Evolutionary conservation across 2,888 invertebrate genomes (phyloP).

Genomic region (Cremastinae sp.): DNA sequence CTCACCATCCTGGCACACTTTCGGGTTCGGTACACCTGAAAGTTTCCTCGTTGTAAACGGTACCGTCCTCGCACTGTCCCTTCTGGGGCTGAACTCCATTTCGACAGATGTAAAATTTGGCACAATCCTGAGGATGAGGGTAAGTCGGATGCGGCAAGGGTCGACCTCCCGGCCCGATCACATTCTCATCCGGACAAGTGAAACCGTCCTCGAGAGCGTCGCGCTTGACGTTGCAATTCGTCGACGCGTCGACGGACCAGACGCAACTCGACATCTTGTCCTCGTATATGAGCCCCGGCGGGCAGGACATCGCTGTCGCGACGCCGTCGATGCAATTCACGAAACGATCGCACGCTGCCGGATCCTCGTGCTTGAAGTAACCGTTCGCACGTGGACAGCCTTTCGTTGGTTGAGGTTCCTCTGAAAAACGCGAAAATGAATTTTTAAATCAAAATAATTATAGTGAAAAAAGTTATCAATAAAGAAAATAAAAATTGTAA

Average conservation of each 20-base stretch:
- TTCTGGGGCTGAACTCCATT: constrained; percentile 89
- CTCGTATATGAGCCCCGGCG: constrained; percentile 89
- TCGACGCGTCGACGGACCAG: constrained; percentile 85
- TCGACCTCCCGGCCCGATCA: constrained; percentile 85
- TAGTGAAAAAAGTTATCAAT: background rate
- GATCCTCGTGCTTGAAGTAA: constrained; percentile 88
- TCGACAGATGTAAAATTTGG: constrained; percentile 91
- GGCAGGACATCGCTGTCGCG: constrained; percentile 85
- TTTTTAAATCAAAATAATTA: constrained; percentile 28
- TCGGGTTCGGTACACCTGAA: constrained; percentile 89
- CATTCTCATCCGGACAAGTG: constrained; percentile 87
- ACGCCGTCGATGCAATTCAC: constrained; percentile 89
- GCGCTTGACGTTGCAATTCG: constrained; percentile 82
- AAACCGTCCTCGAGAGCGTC: constrained; percentile 89
- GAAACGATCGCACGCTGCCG: constrained; percentile 88
- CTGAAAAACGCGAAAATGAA: constrained; percentile 79
- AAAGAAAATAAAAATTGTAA: too few species aligned
- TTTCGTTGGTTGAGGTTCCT: constrained; percentile 87
- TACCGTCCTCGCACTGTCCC: constrained; percentile 87
- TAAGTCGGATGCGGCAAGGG: constrained; percentile 89
- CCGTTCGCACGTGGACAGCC: constrained; percentile 90
- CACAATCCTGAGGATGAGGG: constrained; percentile 90
- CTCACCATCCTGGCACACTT: constrained; percentile 89
- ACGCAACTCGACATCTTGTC: constrained; percentile 87
- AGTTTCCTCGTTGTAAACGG: constrained; percentile 89